Evolutionary conservation across 1,140 invertebrate genomes (phyloP), one percentile per base, ranked within the genome.

Genomic region (Drosophila willistoni): DNA sequence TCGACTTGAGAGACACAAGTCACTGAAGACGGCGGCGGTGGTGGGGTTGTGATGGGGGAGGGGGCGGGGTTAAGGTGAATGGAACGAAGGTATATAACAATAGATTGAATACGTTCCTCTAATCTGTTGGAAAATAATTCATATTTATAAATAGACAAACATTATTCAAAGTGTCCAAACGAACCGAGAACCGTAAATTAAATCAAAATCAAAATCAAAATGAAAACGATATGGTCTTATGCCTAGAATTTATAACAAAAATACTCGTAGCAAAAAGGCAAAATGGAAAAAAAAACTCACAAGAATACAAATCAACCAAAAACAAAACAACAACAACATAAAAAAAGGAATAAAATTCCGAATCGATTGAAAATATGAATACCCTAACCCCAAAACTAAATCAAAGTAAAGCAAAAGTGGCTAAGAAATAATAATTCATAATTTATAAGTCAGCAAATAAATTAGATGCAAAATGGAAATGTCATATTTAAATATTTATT

Each of bases 91-190:
- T 39, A 10, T 65, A 55, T 59, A 39, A 55, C 73, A 66, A n/a
- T 60, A 55, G 22, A 25, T 47, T 60, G 65, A 13, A 36, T 47
- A 47, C 69, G 60, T 51, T 55, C 17, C 62, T 73, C 68, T 87
- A 81, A 87, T 89, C 84, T 71, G 60, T 19, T 73, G 68, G 57
- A 60, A 73, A 75, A 85, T 89, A 89, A 89, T 89, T 89, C 84
- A 89, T 89, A 90, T 89, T 89, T 89, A 89, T 89, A 89, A 89
- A 89, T 89, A 89, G 84, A 77, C 80, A 90, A 81, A 84, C 84
- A 89, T 89, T 89, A 89, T 84, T 89, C 81, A 89, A 89, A 77
- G 84, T 89, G 84, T 89, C 84, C 74, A 67, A 59, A 55, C 64
- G 74, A 70, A 66, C 63, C 73, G 82, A 83, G 84, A 89, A 81